These are phyloP conservation scores for Phengaris arion DNA, from an alignment of 2,888 invertebrate species.

Conservation along the genomic window DNA sequence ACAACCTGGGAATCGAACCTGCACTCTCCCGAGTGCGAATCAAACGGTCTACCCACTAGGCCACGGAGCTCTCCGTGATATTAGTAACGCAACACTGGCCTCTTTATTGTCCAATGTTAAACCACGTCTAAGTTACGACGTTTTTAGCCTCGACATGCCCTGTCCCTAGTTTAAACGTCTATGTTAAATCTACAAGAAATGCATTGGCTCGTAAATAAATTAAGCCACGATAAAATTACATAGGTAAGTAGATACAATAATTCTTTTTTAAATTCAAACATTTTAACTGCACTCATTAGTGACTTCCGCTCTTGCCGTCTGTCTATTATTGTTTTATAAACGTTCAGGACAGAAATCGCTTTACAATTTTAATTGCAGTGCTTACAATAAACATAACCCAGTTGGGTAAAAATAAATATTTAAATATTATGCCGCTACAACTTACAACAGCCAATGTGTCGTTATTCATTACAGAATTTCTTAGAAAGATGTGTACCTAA, in stretches of 20 bases:
- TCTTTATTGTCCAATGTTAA: no score
- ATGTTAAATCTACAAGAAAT: not conserved
- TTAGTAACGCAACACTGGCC: no score
- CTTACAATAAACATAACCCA: not conserved
- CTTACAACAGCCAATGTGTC: not conserved
- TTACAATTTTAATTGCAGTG: not conserved
- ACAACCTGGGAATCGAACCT: no score
- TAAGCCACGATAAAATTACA: not conserved
- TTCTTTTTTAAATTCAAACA: not conserved
- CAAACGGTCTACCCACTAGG: no score
- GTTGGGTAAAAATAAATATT: not conserved
- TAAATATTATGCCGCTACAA: not conserved
- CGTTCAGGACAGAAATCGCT: not conserved
- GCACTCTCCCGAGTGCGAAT: no score
- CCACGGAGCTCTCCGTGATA: no score
- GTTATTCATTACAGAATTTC: not conserved
- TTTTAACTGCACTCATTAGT: conserved; percentile 5
- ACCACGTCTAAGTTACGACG: no score
- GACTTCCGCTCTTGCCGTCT: not conserved
- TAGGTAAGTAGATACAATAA: not conserved
- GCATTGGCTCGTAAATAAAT: not conserved
- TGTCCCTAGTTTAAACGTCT: no score
- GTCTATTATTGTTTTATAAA: not conserved
- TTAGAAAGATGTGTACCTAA: not conserved
- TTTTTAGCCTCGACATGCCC: no score